phyloP scores from a whole-genome alignment of 2,797 vertebrate species.

The Taeniopygia guttata region DNA sequence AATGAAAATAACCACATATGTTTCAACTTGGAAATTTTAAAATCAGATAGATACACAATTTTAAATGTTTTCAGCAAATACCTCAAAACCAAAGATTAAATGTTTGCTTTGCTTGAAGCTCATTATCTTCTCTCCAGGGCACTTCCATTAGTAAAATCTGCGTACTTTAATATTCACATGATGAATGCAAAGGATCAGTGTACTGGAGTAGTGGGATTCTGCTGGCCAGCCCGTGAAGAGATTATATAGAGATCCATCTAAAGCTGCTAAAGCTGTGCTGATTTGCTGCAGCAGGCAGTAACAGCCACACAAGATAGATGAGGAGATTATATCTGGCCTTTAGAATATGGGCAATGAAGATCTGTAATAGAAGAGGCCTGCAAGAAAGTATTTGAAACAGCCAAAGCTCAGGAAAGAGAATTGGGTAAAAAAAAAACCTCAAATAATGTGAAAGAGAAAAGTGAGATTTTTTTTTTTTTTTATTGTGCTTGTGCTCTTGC shows the following conservation, averaged over 20 bases:
- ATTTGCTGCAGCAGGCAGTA: not conserved
- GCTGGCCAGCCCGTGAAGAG: not conserved
- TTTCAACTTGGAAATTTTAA: not conserved
- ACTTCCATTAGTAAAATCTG: not conserved
- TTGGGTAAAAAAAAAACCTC: not conserved
- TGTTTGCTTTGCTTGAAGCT: not conserved
- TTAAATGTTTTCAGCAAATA: not conserved
- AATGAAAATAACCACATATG: not conserved
- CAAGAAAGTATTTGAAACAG: not conserved
- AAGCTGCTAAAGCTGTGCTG: slow-evolving; percentile 2
- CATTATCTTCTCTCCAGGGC: not conserved
- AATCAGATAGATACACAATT: not conserved
- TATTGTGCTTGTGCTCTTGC: not conserved
- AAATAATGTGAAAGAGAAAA: not conserved
- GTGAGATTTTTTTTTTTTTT: not conserved
- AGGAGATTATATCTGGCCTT: slow-evolving; percentile 18
- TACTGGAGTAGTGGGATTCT: not conserved
- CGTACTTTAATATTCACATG: not conserved
- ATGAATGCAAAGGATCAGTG: not conserved
- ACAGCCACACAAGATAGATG: not conserved
- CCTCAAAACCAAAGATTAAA: not conserved
- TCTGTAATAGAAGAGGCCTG: not conserved
- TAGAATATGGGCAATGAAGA: not conserved
- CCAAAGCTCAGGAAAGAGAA: not conserved
- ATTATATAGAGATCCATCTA: slow-evolving; percentile 27